Evolutionary conservation across 2,888 invertebrate genomes (phyloP).

Genomic region (Cheilosia vulpina): DNA sequence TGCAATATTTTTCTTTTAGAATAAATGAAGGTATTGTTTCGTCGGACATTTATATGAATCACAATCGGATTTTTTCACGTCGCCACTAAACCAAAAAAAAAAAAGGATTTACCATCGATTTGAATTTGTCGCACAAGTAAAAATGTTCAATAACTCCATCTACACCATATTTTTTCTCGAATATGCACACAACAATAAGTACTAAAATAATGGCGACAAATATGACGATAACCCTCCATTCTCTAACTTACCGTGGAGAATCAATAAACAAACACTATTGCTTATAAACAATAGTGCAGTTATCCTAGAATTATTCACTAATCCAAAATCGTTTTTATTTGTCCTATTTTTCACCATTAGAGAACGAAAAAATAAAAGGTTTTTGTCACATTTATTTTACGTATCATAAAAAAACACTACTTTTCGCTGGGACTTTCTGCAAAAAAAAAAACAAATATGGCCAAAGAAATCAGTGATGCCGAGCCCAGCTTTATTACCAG

Average conservation of each 20-base stretch:
- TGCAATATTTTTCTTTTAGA: no score
- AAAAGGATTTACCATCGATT: slow-evolving; percentile 1
- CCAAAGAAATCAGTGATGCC: slow-evolving; percentile 1
- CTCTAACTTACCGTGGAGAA: slow-evolving; percentile 63
- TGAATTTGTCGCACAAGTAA: not conserved
- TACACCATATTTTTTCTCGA: not conserved
- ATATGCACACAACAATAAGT: not conserved
- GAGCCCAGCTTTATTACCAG: not conserved
- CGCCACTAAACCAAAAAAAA: not conserved
- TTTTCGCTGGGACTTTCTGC: slow-evolving; percentile 13
- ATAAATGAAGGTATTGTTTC: no score
- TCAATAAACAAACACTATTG: slow-evolving; percentile 26
- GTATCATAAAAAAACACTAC: slow-evolving; percentile 42
- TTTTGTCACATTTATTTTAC: slow-evolving; percentile 19
- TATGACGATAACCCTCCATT: slow-evolving; percentile 22
- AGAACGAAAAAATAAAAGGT: slow-evolving; percentile 7
- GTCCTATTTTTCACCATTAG: slow-evolving; percentile 28
- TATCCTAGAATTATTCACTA: slow-evolving; percentile 47
- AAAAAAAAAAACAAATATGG: slow-evolving; percentile 23
- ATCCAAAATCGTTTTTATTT: slow-evolving; percentile 31
- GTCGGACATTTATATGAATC: no score
- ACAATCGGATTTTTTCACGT: no score
- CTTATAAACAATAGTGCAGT: slow-evolving; percentile 13
- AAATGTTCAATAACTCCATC: not conserved
- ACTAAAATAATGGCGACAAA: slow-evolving; percentile 20